A percentile compares a stretch with the other conserved stretches of the same genome.
phyloP scores from a whole-genome alignment of 2,888 invertebrate genomes.

The Parnassius orleans region DNA sequence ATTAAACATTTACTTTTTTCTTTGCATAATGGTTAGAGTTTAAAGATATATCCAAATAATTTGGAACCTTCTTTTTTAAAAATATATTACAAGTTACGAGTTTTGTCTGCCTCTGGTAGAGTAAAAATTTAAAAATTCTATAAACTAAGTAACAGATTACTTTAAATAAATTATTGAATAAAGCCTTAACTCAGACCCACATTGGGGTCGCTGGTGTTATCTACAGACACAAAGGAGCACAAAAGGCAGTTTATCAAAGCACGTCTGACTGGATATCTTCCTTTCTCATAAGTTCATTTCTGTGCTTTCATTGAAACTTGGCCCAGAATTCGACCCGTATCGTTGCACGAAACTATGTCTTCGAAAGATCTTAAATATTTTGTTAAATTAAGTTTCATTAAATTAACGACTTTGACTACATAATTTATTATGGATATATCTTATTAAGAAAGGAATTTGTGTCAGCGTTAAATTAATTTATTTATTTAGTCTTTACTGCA shows the following conservation, averaged over 20 bases:
- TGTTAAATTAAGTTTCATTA: too few species aligned
- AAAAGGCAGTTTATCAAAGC: constrained; percentile 68
- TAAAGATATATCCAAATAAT: too few species aligned
- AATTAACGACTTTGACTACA: background rate
- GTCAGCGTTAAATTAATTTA: too few species aligned
- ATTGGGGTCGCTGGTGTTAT: constrained; percentile 50
- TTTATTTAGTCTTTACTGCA: too few species aligned
- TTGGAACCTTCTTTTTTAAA: too few species aligned
- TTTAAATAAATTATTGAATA: constrained; percentile 46
- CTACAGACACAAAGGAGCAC: constrained; percentile 59
- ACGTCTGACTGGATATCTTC: constrained; percentile 58
- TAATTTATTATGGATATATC: background rate
- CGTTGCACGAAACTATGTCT: constrained; percentile 9
- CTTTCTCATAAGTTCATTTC: constrained; percentile 50
- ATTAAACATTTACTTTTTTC: too few species aligned
- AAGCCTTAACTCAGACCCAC: constrained; percentile 46
- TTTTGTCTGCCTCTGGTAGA: background rate
- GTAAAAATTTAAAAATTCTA: background rate
- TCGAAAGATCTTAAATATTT: background rate
- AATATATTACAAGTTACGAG: too few species aligned
- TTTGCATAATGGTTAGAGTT: too few species aligned
- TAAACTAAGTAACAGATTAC: constrained; percentile 12
- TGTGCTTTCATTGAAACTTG: constrained; percentile 43
- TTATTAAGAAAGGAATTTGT: too few species aligned
- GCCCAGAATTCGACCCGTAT: constrained; percentile 41